Evolutionary conservation across 2,797 vertebrate genomes (phyloP).

Genomic region (Tarsius wallacei): DNA sequence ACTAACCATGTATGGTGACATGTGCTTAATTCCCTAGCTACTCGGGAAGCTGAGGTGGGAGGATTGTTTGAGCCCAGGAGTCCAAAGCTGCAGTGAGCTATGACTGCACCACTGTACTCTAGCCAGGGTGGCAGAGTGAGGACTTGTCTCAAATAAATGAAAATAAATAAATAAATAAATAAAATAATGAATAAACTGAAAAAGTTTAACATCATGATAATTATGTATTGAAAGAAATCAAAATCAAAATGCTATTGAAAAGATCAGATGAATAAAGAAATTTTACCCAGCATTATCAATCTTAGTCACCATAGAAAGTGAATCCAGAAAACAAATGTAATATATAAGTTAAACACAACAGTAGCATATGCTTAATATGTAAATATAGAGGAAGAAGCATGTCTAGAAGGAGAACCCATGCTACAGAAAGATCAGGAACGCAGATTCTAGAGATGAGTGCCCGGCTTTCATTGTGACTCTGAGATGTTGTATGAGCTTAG

Average conservation of each 20-base stretch:
- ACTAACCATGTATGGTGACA: too few relatives aligned
- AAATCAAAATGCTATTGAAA: not conserved
- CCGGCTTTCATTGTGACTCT: not conserved
- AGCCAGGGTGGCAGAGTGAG: too few relatives aligned
- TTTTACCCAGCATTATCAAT: not conserved
- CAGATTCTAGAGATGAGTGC: not conserved
- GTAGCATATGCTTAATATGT: not conserved
- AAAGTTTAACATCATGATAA: not conserved
- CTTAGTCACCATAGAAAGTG: not conserved
- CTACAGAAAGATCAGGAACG: not conserved
- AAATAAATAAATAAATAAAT: not conserved
- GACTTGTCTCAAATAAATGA: too few relatives aligned
- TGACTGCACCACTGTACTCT: too few relatives aligned
- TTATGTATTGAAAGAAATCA: slow-evolving; percentile 35
- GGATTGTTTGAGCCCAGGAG: too few relatives aligned
- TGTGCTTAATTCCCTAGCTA: too few relatives aligned
- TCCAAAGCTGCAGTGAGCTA: too few relatives aligned
- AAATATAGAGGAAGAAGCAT: not conserved
- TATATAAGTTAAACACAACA: slow-evolving; percentile 13
- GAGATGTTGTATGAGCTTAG: not conserved
- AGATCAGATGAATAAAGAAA: slow-evolving; percentile 32
- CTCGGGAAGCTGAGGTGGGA: too few relatives aligned
- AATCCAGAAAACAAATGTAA: slow-evolving; percentile 20
- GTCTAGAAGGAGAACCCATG: not conserved
- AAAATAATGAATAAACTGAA: not conserved